A percentile compares a stretch with the other conserved stretches of the same genome.
phyloP scores from a whole-genome alignment of 2,113 vertebrate species.

The Suncus etruscus region DNA sequence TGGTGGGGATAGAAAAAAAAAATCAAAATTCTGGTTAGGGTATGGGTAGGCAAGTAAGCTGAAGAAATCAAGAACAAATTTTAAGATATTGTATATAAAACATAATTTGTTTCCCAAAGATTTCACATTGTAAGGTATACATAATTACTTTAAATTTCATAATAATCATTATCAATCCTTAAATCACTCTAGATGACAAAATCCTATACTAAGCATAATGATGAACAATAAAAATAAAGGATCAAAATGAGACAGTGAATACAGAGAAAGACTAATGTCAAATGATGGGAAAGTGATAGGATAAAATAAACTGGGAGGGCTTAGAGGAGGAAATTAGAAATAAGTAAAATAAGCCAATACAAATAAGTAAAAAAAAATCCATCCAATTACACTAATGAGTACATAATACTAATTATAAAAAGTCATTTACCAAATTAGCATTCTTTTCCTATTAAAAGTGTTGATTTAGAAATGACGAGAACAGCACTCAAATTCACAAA shows the following conservation, averaged over 20 bases:
- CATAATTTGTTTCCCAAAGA: slow-evolving; percentile 50
- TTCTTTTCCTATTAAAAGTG: slow-evolving; percentile 47
- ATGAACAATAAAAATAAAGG: slow-evolving; percentile 64
- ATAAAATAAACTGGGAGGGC: slow-evolving; percentile 42
- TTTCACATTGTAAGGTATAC: slow-evolving; percentile 31
- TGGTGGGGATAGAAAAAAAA: too few species aligned
- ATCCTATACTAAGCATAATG: slow-evolving; percentile 58
- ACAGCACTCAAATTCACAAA: slow-evolving; percentile 20
- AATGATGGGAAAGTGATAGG: slow-evolving; percentile 7
- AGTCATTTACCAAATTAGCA: slow-evolving; percentile 48
- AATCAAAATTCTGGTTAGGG: neutral
- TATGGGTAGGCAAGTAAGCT: slow-evolving; percentile 37
- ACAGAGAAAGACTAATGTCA: slow-evolving; percentile 6
- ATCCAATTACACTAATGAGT: slow-evolving; percentile 60
- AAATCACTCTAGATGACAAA: slow-evolving; percentile 52
- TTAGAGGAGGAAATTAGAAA: neutral
- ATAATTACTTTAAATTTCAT: slow-evolving; percentile 51
- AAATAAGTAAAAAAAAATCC: slow-evolving; percentile 38
- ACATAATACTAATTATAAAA: slow-evolving; percentile 60
- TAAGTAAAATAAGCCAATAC: slow-evolving; percentile 27
- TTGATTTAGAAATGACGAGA: slow-evolving; percentile 61
- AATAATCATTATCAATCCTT: slow-evolving; percentile 47
- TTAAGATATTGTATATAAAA: slow-evolving; percentile 56
- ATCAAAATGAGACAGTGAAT: slow-evolving; percentile 50
- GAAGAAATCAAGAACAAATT: slow-evolving; percentile 65